Evolutionary conservation across 2,888 invertebrate genomes (phyloP), one percentile per base, ranked within the genome.

Genomic region (Drosophila macrospina): DNA sequence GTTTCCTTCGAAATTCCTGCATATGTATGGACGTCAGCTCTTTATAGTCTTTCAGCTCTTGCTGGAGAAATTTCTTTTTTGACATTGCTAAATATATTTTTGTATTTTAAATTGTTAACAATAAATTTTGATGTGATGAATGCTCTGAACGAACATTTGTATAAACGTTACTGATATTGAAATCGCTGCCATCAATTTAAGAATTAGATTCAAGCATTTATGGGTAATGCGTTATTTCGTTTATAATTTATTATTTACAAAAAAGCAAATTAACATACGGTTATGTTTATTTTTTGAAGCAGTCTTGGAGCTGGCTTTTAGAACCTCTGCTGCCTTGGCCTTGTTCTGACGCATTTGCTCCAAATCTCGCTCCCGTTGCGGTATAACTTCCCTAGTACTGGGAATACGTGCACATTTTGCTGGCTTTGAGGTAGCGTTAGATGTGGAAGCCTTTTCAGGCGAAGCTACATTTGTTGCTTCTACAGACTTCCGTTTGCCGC

Each of bases 321-420:
- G 95, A 54, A 95, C 86, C 90, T 96, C 95, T 45, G 96, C 96
- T 0, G 97, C 97, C 90, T 95, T 95, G 83, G 95, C 91, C 92
- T 95, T 96, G 77, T 94, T 95, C 86, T 94, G 93, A 44, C 95
- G 91, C 71, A 95, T 92, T 86, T 94, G 93, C 68, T 93, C 93
- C 90, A 94, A 94, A 73, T 95, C 95, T 69, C 93, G 94, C 89
- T 96, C 95, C 74, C 94, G 94, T 89, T 97, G 97, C 0, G 96
- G 96, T 87, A 97, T 96, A 0, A 94, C 90, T 91, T 95, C 95
- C 85, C 93, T 86, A 26, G 84, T 86, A 69, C 86, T 80, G 0
- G 89, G 84, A 44, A 88, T 69, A 7, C 72, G 66, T 44, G 75
- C 63, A 69, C 70, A 74, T 69, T 83, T 87, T 8, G 74, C 60